Evolutionary conservation across 1,140 invertebrate species (phyloP).

Genomic region (Bombyx mori): DNA sequence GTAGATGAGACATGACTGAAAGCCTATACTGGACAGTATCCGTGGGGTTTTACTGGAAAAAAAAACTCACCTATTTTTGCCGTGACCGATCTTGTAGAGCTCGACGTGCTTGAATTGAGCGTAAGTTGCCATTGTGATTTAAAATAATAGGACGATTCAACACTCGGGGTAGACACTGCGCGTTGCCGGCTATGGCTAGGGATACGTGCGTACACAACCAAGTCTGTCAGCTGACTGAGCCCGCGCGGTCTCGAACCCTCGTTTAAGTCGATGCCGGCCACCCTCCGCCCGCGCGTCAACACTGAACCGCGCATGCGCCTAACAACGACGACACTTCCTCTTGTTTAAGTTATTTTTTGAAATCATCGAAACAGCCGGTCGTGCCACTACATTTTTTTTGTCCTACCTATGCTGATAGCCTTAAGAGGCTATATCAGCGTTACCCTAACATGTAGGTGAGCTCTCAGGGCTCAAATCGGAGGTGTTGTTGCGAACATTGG

Average conservation of each 20-base stretch:
- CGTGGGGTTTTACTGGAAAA: not conserved
- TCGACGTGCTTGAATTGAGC: slow-evolving; percentile 80
- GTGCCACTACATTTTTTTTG: slow-evolving; percentile 9
- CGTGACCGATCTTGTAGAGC: slow-evolving; percentile 79
- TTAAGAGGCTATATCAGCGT: too few species aligned
- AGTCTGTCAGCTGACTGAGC: slow-evolving; percentile 62
- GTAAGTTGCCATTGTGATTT: slow-evolving; percentile 75
- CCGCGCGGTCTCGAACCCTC: slow-evolving; percentile 53
- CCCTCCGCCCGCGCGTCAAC: slow-evolving; percentile 61
- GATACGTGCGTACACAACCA: slow-evolving; percentile 31
- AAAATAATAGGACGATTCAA: slow-evolving; percentile 18
- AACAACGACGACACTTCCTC: slow-evolving; percentile 31
- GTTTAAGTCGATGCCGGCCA: slow-evolving; percentile 61
- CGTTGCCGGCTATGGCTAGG: slow-evolving; percentile 21
- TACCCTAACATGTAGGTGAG: too few species aligned
- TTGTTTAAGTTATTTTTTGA: slow-evolving; percentile 31
- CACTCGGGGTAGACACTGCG: slow-evolving; percentile 50
- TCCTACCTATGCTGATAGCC: not conserved
- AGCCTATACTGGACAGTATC: too few species aligned
- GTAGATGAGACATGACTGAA: too few species aligned
- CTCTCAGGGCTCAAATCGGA: too few species aligned
- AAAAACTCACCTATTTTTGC: slow-evolving; percentile 75
- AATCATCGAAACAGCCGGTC: too few species aligned
- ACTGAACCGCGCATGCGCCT: slow-evolving; percentile 49
- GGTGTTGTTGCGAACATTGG: too few species aligned